phyloP scores from a whole-genome alignment of 1,140 invertebrate species.

The Rhopalosiphum padi region DNA sequence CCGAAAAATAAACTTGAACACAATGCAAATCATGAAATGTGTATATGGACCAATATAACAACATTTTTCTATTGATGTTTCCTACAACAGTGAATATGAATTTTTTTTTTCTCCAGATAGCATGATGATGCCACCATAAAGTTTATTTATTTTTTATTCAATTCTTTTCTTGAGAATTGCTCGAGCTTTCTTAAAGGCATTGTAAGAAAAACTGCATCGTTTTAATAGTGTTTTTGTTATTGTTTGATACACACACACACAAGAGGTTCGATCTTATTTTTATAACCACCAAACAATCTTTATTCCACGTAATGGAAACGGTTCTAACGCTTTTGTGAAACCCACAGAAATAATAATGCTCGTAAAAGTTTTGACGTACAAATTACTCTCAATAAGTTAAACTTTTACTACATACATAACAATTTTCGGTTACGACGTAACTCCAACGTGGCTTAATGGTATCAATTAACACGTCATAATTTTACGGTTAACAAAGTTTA shows the following conservation, averaged over 20 bases:
- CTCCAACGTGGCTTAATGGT: not conserved
- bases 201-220: not conserved
- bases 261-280: constrained; percentile 30
- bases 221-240: constrained; percentile 32
- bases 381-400: constrained; percentile 23
- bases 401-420: constrained; percentile 4
- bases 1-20: not conserved
- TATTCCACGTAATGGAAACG: constrained; percentile 30
- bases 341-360: constrained; percentile 36
- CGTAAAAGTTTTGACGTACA: constrained; percentile 8
- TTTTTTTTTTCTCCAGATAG: not conserved
- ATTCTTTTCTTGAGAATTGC: constrained; percentile 11
- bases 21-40: not conserved
- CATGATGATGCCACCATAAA: not conserved
- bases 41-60: not conserved
- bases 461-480: constrained; percentile 21
- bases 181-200: not conserved
- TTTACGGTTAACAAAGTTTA: constrained; percentile 9
- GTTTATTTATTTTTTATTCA: constrained; percentile 27
- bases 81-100: not conserved
- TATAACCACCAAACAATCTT: constrained; percentile 17
- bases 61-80: not conserved
- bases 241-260: not conserved
- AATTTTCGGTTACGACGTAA: not conserved
- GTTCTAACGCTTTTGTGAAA: not conserved